A percentile compares a stretch with the other conserved stretches of the same genome.
phyloP scores from a whole-genome alignment of 2,113 vertebrate genomes.

The Nothocercus nigrocapillus region DNA sequence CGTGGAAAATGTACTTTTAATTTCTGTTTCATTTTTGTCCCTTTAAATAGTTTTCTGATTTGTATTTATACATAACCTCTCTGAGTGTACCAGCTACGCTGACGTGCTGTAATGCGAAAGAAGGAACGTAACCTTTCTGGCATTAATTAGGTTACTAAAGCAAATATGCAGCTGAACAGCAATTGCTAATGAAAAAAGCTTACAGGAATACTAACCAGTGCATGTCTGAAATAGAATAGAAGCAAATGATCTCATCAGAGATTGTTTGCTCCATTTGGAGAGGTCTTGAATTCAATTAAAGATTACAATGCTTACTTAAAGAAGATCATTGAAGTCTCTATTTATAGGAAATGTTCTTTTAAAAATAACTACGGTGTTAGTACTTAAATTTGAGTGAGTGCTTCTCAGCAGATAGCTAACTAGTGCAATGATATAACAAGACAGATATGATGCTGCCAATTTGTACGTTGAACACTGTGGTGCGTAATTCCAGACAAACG shows the following conservation, averaged over 20 bases:
- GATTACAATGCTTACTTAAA: constrained; percentile 62
- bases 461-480: background rate
- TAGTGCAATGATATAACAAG: background rate
- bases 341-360: constrained; percentile 39
- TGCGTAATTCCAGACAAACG: background rate
- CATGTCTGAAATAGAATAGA: constrained; percentile 60
- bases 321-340: constrained; percentile 58
- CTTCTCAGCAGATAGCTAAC: background rate
- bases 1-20: background rate
- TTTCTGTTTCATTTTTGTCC: constrained; percentile 16
- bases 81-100: background rate
- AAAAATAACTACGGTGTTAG: background rate
- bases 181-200: constrained; percentile 42
- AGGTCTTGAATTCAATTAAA: constrained; percentile 73
- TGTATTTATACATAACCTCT: background rate
- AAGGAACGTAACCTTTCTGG: constrained; percentile 24
- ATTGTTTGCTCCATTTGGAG: constrained; percentile 72
- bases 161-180: constrained; percentile 48
- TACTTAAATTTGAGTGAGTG: background rate
- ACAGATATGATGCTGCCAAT: background rate
- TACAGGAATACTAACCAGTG: constrained; percentile 28
- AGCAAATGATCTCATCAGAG: constrained; percentile 70
- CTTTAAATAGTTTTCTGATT: background rate
- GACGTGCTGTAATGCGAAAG: background rate
- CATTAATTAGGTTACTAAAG: constrained; percentile 51